Conservation (phyloP, 2,113 vertebrate genomes). For the Misgurnus anguillicaudatus region DNA sequence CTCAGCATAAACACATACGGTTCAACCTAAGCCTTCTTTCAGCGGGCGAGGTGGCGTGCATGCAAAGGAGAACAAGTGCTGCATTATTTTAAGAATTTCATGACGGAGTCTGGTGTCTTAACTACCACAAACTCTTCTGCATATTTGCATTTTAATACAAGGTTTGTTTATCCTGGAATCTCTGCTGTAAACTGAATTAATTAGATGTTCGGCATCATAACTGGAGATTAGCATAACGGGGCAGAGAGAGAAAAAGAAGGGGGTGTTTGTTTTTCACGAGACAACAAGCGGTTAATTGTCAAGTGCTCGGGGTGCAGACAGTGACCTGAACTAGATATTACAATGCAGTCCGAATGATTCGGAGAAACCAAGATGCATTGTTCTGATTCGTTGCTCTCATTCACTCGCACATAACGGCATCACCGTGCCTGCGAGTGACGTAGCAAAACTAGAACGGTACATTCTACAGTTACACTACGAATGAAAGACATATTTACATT, state of each 20-base stretch:
- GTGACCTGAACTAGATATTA: conserved; percentile 46
- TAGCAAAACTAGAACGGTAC: conserved; percentile 14
- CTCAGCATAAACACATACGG: conserved; percentile 33
- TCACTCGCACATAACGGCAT: conserved; percentile 14
- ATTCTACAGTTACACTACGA: background rate
- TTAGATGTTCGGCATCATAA: conserved; percentile 55
- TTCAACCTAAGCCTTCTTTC: background rate
- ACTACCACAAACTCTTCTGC: conserved; percentile 39
- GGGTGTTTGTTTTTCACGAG: conserved; percentile 30
- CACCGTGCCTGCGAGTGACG: background rate
- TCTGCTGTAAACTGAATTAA: conserved; percentile 52
- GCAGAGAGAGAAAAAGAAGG: conserved; percentile 50
- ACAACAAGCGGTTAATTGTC: conserved; percentile 59
- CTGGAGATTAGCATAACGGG: conserved; percentile 57
- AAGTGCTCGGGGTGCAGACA: background rate
- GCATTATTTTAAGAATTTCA: conserved; percentile 53
- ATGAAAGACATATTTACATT: no score
- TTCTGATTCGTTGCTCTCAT: conserved; percentile 20
- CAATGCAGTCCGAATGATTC: background rate
- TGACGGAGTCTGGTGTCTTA: conserved; percentile 46
- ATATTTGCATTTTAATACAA: conserved; percentile 58
- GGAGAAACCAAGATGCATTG: conserved; percentile 17
- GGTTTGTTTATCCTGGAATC: conserved; percentile 54
- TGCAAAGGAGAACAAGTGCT: conserved; percentile 37
- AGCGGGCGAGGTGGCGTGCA: background rate